phyloP scores from a whole-genome alignment of 2,797 vertebrate genomes.

The Chaetophractus vellerosus region DNA sequence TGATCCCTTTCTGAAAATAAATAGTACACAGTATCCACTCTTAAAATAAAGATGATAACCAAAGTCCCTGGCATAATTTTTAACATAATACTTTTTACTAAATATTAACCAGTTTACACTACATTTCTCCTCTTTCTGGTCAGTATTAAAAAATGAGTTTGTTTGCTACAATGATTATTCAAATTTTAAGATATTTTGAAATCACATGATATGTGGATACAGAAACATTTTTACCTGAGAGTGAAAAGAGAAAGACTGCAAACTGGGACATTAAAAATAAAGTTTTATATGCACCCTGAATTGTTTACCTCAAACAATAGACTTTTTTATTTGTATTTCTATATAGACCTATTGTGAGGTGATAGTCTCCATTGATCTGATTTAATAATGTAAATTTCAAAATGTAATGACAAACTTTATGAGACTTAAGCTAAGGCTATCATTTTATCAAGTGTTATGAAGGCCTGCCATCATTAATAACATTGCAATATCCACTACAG shows the following conservation, averaged over 20 bases:
- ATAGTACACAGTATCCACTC: neutral
- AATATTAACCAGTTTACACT: neutral
- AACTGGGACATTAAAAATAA: neutral
- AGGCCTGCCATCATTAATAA: constrained; percentile 74
- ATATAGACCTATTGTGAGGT: neutral
- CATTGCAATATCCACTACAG: constrained; percentile 63
- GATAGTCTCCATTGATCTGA: constrained; percentile 62
- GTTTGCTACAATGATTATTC: neutral
- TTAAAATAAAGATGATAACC: neutral
- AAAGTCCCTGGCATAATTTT: neutral
- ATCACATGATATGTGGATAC: neutral
- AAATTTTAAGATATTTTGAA: constrained; percentile 23
- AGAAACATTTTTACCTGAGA: neutral
- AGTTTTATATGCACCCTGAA: neutral
- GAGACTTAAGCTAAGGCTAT: constrained; percentile 60
- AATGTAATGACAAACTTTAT: constrained; percentile 74
- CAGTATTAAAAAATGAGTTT: neutral
- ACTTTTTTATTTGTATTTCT: neutral
- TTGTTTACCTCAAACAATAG: neutral
- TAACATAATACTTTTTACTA: constrained; percentile 3
- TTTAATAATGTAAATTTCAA: constrained; percentile 81
- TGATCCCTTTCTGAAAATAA: neutral
- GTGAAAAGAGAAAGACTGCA: neutral
- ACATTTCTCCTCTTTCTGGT: neutral
- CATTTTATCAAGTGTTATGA: constrained; percentile 55